Conservation (phyloP, 37 sponge, comb jelly and placozoan genomes). For the Amphimedon queenslandica region DNA sequence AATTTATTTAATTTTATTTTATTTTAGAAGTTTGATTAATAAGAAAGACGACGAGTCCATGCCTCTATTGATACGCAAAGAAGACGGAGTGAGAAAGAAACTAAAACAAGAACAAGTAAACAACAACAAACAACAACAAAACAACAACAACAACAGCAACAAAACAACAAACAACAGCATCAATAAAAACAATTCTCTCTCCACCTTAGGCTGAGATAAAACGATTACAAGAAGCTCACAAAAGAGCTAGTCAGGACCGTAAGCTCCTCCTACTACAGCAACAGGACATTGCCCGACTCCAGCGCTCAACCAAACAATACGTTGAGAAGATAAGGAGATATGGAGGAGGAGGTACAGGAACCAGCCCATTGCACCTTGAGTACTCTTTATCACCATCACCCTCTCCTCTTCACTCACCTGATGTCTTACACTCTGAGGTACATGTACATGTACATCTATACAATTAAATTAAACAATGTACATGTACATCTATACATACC, state of each 20-base stretch:
- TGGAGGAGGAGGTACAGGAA: neutral
- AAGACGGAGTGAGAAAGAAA: conserved; percentile 64
- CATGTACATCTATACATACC: too few relatives aligned
- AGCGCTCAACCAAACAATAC: conserved; percentile 54
- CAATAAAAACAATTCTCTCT: neutral
- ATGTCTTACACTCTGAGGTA: neutral
- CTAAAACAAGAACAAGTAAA: conserved; percentile 59
- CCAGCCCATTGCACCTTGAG: neutral
- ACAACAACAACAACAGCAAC: too few relatives aligned
- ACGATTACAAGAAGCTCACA: conserved; percentile 50
- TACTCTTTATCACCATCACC: neutral
- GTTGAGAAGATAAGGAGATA: conserved; percentile 46
- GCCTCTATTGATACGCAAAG: conserved; percentile 67
- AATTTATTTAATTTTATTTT: neutral
- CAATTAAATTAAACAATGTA: too few relatives aligned
- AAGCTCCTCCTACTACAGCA: conserved; percentile 66
- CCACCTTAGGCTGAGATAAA: conserved; percentile 72
- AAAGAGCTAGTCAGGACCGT: conserved; percentile 66
- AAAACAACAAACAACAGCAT: too few relatives aligned
- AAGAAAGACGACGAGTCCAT: conserved; percentile 89
- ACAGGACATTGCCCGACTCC: conserved; percentile 57
- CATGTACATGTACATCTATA: too few relatives aligned
- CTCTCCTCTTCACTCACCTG: neutral
- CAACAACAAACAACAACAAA: too few relatives aligned
- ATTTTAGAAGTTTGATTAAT: conserved; percentile 30